Evolutionary conservation across 2,113 vertebrate species (phyloP).

Genomic region (Laticauda colubrina): DNA sequence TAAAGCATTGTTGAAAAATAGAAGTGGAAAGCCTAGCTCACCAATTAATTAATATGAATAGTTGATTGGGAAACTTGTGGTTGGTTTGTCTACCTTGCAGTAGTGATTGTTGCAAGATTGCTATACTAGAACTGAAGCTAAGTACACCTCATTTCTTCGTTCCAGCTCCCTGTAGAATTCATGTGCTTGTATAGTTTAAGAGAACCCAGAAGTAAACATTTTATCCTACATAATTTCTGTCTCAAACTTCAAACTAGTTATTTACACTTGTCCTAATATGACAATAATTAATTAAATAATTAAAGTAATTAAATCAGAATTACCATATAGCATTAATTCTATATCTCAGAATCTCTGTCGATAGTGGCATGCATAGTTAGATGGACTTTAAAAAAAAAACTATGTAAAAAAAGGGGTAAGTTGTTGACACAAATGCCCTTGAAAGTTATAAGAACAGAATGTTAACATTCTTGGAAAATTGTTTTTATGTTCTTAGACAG

Average conservation of each 20-base stretch:
- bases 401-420: neutral
- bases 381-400: neutral
- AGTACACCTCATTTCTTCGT: neutral
- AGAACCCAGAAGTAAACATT: neutral
- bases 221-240: neutral
- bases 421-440: neutral
- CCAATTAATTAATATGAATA: neutral
- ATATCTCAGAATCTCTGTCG: neutral
- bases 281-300: no score
- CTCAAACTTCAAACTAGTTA: neutral
- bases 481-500: neutral
- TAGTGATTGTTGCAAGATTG: neutral
- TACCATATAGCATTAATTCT: neutral
- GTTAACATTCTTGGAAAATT: neutral
- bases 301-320: neutral
- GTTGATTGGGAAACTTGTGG: neutral
- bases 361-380: neutral
- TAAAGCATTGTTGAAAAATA: neutral
- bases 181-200: neutral
- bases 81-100: neutral
- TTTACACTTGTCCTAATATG: neutral
- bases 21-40: neutral
- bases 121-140: neutral
- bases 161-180: neutral
- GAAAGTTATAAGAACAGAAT: neutral